phyloP scores from a whole-genome alignment of 30 jellyfish, hydroid and myxozoan species.

The Haliclystus octoradiatus region DNA sequence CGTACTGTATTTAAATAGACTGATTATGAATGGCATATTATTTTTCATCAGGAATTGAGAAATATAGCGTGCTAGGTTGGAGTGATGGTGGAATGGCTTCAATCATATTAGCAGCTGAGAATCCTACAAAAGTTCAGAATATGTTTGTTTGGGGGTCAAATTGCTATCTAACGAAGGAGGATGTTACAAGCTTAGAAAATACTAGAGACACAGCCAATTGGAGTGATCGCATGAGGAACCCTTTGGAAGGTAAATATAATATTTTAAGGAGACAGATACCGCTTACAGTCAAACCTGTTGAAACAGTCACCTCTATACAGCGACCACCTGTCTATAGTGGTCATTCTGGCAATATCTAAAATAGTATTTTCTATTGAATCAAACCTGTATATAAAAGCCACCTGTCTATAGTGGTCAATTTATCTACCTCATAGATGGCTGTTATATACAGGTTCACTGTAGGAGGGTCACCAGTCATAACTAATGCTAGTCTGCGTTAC shows the following conservation, averaged over 20 bases:
- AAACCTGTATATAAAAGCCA: too few species aligned
- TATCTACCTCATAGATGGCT: too few species aligned
- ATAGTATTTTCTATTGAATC: too few species aligned
- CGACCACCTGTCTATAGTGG: too few species aligned
- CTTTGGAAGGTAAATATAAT: conserved; percentile 48
- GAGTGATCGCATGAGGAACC: conserved; percentile 64
- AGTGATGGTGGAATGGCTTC: conserved; percentile 85
- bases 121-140: conserved; percentile 36
- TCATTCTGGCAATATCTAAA: too few species aligned
- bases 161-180: conserved; percentile 48
- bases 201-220: conserved; percentile 55
- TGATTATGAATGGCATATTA: too few species aligned
- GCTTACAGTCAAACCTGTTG: neutral
- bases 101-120: conserved; percentile 46
- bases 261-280: neutral
- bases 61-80: conserved; percentile 71
- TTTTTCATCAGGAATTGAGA: conserved; percentile 48
- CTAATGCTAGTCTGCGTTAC: too few species aligned
- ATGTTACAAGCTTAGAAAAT: conserved; percentile 9
- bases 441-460: too few species aligned
- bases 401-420: too few species aligned
- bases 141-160: conserved; percentile 72
- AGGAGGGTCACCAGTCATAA: too few species aligned
- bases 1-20: too few species aligned
- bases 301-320: too few species aligned